A percentile compares a stretch with the other conserved stretches of the same genome.
phyloP scores from a whole-genome alignment of 2,888 invertebrate species.

The Drosophila monieri region DNA sequence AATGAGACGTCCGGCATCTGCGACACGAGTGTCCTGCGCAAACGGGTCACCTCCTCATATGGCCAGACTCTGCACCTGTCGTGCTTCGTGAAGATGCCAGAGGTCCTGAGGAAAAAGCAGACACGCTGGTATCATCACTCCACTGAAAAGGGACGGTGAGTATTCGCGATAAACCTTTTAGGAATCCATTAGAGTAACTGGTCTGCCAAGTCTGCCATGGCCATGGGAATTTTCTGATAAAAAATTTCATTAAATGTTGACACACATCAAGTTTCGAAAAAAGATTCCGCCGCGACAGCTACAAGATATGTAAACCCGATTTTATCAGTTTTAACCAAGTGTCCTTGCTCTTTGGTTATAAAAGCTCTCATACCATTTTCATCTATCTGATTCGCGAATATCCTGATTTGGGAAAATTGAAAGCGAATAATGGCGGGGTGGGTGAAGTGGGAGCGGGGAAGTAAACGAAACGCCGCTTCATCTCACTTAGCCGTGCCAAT shows the following conservation, averaged over 20 bases:
- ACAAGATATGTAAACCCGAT: background rate
- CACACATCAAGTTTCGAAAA: background rate
- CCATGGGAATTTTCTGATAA: too few species aligned
- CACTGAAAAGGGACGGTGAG: conserved; percentile 91
- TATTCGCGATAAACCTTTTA: conserved; percentile 18
- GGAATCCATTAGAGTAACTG: too few species aligned
- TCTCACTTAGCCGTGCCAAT: conserved; percentile 65
- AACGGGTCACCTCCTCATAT: conserved; percentile 95
- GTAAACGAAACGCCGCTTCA: conserved; percentile 66
- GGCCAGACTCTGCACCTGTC: conserved; percentile 96
- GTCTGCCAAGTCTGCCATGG: too few species aligned
- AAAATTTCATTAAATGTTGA: background rate
- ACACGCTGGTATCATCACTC: conserved; percentile 95
- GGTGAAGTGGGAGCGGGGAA: conserved; percentile 19
- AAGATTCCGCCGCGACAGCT: background rate
- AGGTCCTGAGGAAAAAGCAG: conserved; percentile 91
- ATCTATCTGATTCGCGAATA: conserved; percentile 33
- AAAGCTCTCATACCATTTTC: background rate
- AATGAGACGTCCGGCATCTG: conserved; percentile 95
- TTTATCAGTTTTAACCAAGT: conserved; percentile 1
- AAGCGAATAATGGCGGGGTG: conserved; percentile 68
- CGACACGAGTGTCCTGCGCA: conserved; percentile 94
- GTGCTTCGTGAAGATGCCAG: conserved; percentile 95
- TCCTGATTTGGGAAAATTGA: conserved; percentile 58
- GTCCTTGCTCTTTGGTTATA: background rate